These are phyloP conservation scores for Gallinago solitaria DNA, from an alignment of 2,797 vertebrate species.

Conservation along the genomic window DNA sequence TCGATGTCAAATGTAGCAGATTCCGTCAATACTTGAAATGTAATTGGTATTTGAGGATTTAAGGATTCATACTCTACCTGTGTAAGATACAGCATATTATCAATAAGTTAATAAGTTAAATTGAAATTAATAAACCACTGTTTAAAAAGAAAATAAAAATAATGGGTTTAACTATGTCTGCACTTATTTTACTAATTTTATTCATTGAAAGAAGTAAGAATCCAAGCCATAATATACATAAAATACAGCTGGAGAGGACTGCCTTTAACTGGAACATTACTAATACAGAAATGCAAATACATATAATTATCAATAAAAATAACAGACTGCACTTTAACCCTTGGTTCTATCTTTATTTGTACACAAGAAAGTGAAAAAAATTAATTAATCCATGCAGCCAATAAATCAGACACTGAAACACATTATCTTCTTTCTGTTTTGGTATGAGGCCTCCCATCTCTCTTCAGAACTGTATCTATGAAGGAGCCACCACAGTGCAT, in stretches of 20 bases:
- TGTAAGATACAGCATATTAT: background rate
- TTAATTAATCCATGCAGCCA: background rate
- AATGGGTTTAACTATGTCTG: background rate
- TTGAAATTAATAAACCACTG: background rate
- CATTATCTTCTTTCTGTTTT: background rate
- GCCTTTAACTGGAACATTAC: background rate
- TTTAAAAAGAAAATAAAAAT: background rate
- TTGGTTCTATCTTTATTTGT: background rate
- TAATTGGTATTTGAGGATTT: background rate
- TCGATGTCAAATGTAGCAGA: constrained; percentile 70
- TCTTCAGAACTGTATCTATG: background rate
- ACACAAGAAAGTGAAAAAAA: background rate
- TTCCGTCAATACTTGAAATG: constrained; percentile 59
- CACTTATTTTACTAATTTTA: background rate
- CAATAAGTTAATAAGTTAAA: background rate
- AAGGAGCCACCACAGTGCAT: background rate
- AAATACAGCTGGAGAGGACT: background rate
- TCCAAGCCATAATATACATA: background rate
- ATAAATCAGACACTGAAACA: background rate
- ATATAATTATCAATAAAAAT: background rate
- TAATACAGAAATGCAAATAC: background rate
- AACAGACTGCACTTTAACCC: background rate
- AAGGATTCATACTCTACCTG: constrained; percentile 67
- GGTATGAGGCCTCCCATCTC: background rate
- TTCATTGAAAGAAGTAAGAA: background rate